Base-by-base conservation (phyloP, 2,888 invertebrate species). In the Idaea aversata region DNA sequence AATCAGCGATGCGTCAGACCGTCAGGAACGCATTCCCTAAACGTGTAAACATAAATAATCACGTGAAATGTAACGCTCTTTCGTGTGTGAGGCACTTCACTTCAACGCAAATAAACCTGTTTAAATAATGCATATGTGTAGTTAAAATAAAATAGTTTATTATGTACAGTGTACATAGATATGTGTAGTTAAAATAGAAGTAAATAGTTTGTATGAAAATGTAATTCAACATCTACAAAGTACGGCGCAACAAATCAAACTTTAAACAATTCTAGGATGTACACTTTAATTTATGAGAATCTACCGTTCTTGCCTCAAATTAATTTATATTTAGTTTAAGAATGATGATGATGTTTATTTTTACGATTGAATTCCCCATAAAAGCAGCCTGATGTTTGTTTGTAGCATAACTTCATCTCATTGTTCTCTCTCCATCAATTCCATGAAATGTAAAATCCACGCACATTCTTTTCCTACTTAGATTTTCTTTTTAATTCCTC, bases 11-110 rank as follows among this genome's bases (percentile, higher is more conserved):
- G 85, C 88, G 85, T 86, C 88, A 87, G 74, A 69, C 25, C 25
- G 1, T 25, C 25, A 25, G 10, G 36, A 75, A 75, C 72, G 76
- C 81, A 83, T 84, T 83, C 84, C 80, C 77, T 68, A 65, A 72
- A 69, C 71, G 68, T 47, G 74, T 83, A 85, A 88, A 88, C 88
- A 86, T 81, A 87, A 87, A 85, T 87, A 86, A 76, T 80, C 80
- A 70, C 74, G 61, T 71, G 74, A 75, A 75, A 71, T 62, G 62
- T 62, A 63, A 61, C 58, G 57, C 34, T 59, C 57, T 38, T 61
- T n/a, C n/a, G 61, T 59, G 34, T 34, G 34, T 10, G 59, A 10
- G 5, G 47, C 7, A 13, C 47, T 25, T 25, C 15, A 59, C 15
- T 16, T 6, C 15, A 13, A 34, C 34, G 59, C 59, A 34, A 59